Percentiles rank a stretch among this genome's conserved stretches.
phyloP scores from a whole-genome alignment of 2,113 vertebrate genomes.

The Chrysochloris asiatica region DNA sequence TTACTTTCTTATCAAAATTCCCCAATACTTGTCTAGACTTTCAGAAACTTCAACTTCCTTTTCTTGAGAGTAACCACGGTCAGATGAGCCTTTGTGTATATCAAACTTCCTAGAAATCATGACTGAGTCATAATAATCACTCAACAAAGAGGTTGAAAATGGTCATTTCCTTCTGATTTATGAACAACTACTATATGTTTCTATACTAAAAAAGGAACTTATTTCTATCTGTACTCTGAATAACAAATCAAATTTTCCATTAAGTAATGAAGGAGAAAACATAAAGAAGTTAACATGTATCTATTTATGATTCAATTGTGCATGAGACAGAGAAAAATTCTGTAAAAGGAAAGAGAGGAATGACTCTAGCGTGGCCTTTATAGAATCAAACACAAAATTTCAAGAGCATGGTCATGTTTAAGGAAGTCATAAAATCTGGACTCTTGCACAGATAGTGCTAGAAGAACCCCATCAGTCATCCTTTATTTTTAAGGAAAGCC shows the following conservation, averaged over 20 bases:
- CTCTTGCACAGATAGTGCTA: not conserved
- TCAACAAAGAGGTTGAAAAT: not conserved
- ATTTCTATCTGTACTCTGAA: conserved; percentile 19
- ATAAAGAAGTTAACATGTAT: not conserved
- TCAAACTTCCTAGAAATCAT: conserved; percentile 54
- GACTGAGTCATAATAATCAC: not conserved
- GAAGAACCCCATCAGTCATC: not conserved
- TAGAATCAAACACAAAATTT: not conserved
- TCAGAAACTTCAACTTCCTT: conserved; percentile 42
- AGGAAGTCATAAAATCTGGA: not conserved
- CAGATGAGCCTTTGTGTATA: not conserved
- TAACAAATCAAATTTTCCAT: not conserved
- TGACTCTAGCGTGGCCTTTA: not conserved
- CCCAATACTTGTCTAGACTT: not conserved
- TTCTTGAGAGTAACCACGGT: not conserved
- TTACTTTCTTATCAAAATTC: conserved; percentile 10
- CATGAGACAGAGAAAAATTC: not conserved
- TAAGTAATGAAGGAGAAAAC: conserved; percentile 32
- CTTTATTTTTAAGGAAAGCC: not conserved
- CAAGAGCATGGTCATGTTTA: not conserved
- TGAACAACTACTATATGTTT: not conserved
- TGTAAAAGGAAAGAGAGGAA: not conserved
- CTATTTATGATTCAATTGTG: not conserved
- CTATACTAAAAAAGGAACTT: not conserved
- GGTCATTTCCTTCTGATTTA: conserved; percentile 16